These are phyloP conservation scores for Bovichtus diacanthus DNA, from an alignment of 2,797 vertebrate species.

Conservation along the genomic window DNA sequence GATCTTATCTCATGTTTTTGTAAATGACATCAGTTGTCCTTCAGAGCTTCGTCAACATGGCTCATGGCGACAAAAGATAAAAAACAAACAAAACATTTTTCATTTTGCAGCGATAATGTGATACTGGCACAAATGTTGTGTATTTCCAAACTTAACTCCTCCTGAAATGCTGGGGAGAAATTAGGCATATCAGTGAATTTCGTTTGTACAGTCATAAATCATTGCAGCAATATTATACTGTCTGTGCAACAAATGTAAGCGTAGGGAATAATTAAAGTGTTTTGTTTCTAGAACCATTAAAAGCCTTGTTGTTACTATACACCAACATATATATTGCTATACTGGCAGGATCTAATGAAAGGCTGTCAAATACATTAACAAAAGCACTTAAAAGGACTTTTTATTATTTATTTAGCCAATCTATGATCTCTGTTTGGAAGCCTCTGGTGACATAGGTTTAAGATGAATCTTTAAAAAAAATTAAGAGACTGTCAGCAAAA, in stretches of 20 bases:
- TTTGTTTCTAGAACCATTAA: conserved; percentile 9
- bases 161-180: background rate
- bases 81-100: conserved; percentile 5
- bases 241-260: background rate
- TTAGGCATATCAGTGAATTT: conserved; percentile 12
- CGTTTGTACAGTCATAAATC: conserved; percentile 16
- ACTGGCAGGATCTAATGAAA: background rate
- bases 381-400: background rate
- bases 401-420: background rate
- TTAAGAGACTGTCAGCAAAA: background rate
- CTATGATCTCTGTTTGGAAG: background rate
- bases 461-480: background rate
- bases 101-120: background rate
- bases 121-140: background rate
- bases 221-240: background rate
- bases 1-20: background rate
- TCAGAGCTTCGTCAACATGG: background rate
- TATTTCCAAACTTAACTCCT: background rate
- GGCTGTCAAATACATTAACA: background rate
- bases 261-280: conserved; percentile 17
- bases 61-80: background rate
- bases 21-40: background rate
- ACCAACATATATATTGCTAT: background rate
- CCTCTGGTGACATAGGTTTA: background rate
- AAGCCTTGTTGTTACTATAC: conserved; percentile 7